Evolutionary conservation across 2,113 vertebrate genomes (phyloP), one percentile per base, ranked within the genome.

Genomic region (Poeciliopsis prolifica): DNA sequence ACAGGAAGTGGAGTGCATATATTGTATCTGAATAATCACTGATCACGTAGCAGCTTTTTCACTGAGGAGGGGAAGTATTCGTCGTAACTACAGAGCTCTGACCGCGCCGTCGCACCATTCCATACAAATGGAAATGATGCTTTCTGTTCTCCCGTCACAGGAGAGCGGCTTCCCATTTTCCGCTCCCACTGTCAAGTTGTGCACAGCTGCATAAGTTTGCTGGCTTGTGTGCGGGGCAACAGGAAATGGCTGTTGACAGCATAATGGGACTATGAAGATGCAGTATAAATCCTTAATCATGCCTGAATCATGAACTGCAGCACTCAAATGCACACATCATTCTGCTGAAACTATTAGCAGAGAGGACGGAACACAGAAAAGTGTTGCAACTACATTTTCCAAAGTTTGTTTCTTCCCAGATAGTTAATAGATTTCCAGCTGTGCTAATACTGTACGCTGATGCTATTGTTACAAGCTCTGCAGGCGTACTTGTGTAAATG

Each of bases 101-200:
- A 87, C 79, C 62, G 68, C 29, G 77, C 77, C 60, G 40, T 60
- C 60, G 86, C 87, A 76, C 79, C 79, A 81, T 86, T 88, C 87
- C 90, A 86, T 85, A 88, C 87, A 93, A 91, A 92, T 92, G 90
- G 88, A 92, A 92, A 90, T 92, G 85, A 88, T 92, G 89, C 87
- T 89, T 92, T 91, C 88, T 91, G 88, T 91, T 93, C 92, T 92
- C 83, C 86, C 86, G 88, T 92, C 89, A 92, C 89, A 92, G 88
- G 82, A 90, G 85, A 91, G 85, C 77, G 66, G 79, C 86, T 93
- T 91, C 87, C 88, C 84, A 91, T 91, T 92, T 91, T 93, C 89
- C 82, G 83, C 87, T 90, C 84, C 82, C 83, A 79, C 91, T 89
- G 86, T 90, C 88, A 86, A 88, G 88, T 90, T 88, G 89, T 71